Evolutionary conservation across 2,888 invertebrate species (phyloP), one percentile per base, ranked within the genome.

Genomic region (Gisinianus flammeolus): DNA sequence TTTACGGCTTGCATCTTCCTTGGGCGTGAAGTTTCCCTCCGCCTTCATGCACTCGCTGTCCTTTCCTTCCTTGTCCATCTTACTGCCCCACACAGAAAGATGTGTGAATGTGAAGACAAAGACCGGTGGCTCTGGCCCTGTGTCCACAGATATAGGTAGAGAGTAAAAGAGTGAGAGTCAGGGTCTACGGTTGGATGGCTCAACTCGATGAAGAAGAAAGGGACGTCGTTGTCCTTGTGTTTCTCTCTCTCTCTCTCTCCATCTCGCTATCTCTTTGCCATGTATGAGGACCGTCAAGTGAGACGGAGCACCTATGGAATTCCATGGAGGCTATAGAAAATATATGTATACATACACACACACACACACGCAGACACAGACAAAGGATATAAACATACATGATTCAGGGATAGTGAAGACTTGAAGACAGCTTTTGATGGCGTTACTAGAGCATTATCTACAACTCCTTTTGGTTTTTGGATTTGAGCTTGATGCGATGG

Each of bases 1-100:
- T 71, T 67, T 66, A 31, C 72, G 72, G 73, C 72, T 73, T 67
- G 72, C 68, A 78, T 72, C 68, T 35, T 77, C 44, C 70, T 71
- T 35, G 16, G 44, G 24, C 33, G 2, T 58, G 44, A n/a, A n/a
- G n/a, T n/a, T n/a, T n/a, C 26, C 69, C 62, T 58, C 52, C 33
- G 68, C 56, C 22, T 26, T 12, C 62, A 26, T 4, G 5, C 6
- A 22, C 6, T 10, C 6, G n/a, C 62, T 62, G 1, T 76, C 69
- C 70, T 54, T 26, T 28, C 52, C 52, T 52, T 44, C 44, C 28
- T 30, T n/a, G 33, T 10, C 31, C n/a, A 33, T 70, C 54, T 56
- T 66, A 73, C 66, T 35, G 54, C 73, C 56, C 56, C n/a, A n/a
- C n/a, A n/a, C n/a, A n/a, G n/a, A n/a, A n/a, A n/a, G n/a, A n/a